Evolutionary conservation across 2,113 vertebrate genomes (phyloP), one percentile per base, ranked within the genome.

Genomic region (Thomomys bottae): DNA sequence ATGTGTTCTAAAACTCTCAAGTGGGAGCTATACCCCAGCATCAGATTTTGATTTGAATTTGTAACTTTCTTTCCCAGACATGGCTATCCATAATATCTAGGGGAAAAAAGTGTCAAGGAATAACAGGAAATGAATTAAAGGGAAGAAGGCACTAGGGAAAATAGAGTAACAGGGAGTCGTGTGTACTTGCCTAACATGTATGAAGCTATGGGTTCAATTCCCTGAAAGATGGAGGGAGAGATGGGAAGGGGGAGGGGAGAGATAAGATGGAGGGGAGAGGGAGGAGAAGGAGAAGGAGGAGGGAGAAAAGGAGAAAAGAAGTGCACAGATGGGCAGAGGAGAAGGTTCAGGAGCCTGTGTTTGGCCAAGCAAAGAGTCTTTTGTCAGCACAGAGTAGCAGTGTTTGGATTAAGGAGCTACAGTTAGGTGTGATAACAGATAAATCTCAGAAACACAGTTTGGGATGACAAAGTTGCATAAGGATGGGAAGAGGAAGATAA

Each of bases 71-170:
- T 84, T 92, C 64, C 78, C 49, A 92, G 70, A 79, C n/a, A 71
- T 28, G 68, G 64, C 59, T 91, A 87, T 89, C 92, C 87, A 89
- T 94, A 94, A 71, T 45, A 84, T 84, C 59, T 87, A 78, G 84
- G 26, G 40, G 80, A 91, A 64, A 36, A 93, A 66, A 42, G 20
- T 54, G 26, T 81, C 42, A 36, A 73, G 64, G 36, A 85, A 78
- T 71, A 67, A 75, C 72, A 91, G 78, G 73, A 92, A 91, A 71
- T 64, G 89, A 92, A 96, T 92, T 88, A 92, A 87, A 84, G 32
- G 42, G 54, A 91, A 88, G 34, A 59, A 61, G 57, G 38, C 89
- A 54, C 57, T 73, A 82, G 82, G 75, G 88, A 71, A 82, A 88
- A 95, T 94, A 79, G 88, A 77, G 34, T 78, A 68, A 73, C 49